These are phyloP conservation scores for Furcifer pardalis DNA, from an alignment of 2,797 vertebrate genomes.

Conservation along the genomic window DNA sequence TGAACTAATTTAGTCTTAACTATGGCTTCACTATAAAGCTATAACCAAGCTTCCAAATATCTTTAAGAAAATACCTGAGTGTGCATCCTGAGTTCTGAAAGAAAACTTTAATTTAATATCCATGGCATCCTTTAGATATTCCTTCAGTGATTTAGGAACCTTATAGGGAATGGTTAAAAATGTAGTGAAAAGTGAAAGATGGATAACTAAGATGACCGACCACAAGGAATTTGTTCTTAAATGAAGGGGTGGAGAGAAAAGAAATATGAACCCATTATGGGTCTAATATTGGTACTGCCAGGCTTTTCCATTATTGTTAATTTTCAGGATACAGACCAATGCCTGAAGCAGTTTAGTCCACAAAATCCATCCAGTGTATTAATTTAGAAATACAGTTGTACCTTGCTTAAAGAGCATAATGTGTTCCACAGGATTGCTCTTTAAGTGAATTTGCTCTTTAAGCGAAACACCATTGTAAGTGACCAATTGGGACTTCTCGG, in stretches of 20 bases:
- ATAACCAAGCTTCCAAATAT: neutral
- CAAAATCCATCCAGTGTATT: neutral
- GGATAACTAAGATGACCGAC: constrained; percentile 6
- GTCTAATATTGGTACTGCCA: neutral
- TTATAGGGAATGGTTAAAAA: neutral
- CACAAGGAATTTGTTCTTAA: neutral
- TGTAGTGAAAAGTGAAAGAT: too few relatives aligned
- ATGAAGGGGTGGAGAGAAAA: neutral
- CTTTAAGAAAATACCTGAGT: neutral
- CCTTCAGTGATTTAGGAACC: neutral
- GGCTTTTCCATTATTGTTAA: constrained; percentile 3
- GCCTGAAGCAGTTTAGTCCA: too few relatives aligned
- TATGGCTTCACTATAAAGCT: neutral
- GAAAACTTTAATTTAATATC: neutral
- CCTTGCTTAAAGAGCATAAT: too few relatives aligned
- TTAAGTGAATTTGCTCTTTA: too few relatives aligned
- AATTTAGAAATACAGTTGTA: too few relatives aligned
- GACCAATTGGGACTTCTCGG: too few relatives aligned
- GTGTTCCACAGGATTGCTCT: too few relatives aligned
- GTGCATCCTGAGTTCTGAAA: neutral
- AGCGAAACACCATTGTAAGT: too few relatives aligned
- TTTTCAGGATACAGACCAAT: neutral
- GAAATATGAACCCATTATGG: constrained; percentile 1
- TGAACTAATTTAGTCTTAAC: neutral
- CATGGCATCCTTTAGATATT: neutral